Conservation (phyloP, 2,888 invertebrate species). For the Malthinus flaveolus region DNA sequence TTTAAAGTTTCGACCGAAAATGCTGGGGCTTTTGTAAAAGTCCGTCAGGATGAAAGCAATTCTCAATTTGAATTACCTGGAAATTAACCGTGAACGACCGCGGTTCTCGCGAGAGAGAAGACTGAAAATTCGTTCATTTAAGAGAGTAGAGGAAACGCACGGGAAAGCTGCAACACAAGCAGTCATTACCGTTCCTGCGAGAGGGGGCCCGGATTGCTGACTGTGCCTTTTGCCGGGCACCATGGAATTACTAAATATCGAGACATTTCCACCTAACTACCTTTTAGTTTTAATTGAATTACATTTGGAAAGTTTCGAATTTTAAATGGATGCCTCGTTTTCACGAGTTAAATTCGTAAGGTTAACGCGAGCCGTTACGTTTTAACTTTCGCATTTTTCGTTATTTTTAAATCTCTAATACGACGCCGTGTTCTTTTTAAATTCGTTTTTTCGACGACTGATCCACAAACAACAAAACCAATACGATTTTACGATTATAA, state of each 20-base stretch:
- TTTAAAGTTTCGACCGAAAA: conserved; percentile 38
- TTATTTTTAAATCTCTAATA: background rate
- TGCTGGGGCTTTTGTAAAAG: conserved; percentile 38
- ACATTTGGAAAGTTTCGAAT: conserved; percentile 29
- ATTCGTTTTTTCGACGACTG: background rate
- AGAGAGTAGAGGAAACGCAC: conserved; percentile 39
- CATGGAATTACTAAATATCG: conserved; percentile 46
- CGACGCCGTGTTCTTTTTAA: too few species aligned
- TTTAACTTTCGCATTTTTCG: background rate
- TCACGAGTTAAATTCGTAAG: background rate
- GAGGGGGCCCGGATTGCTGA: conserved; percentile 38
- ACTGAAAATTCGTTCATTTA: conserved; percentile 34
- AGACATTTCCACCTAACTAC: conserved; percentile 40
- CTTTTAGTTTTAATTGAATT: conserved; percentile 32
- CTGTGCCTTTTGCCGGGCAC: conserved; percentile 41
- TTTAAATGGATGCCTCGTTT: conserved; percentile 20
- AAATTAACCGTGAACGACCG: conserved; percentile 49
- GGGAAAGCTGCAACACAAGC: conserved; percentile 49
- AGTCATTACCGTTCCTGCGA: conserved; percentile 45
- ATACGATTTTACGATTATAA: conserved; percentile 13
- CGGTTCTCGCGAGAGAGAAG: conserved; percentile 36
- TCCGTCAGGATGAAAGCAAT: conserved; percentile 42
- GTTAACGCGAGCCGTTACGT: background rate
- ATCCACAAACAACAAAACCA: conserved; percentile 3
- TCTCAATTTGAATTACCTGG: conserved; percentile 50